Conservation (phyloP, 2,113 vertebrate genomes). For the Chloropsis cyanopogon region DNA sequence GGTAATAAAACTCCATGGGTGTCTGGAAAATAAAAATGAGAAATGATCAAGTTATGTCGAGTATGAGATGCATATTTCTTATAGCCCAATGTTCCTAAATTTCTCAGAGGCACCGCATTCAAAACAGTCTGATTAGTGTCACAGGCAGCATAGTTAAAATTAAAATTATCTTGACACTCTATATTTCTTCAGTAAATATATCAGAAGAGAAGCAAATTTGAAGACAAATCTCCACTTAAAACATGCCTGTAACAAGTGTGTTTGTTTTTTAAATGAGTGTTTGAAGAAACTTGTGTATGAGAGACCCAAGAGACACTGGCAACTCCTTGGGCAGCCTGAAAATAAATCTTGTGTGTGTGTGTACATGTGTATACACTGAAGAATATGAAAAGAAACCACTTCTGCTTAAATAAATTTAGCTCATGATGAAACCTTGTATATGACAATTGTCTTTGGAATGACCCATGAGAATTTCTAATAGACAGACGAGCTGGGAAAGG, state of each 20-base stretch:
- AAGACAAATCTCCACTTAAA: background rate
- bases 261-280: background rate
- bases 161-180: background rate
- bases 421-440: background rate
- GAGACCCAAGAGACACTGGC: background rate
- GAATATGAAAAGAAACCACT: background rate
- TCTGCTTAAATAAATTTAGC: background rate
- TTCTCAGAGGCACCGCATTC: background rate
- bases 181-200: background rate
- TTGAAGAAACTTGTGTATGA: background rate
- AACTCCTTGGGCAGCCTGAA: background rate
- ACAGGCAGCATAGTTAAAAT: background rate
- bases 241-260: background rate
- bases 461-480: background rate
- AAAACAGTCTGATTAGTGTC: background rate
- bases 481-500: background rate
- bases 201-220: background rate
- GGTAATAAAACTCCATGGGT: conserved; percentile 93
- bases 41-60: background rate
- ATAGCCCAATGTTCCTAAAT: background rate
- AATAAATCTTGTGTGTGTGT: background rate
- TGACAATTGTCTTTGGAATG: background rate
- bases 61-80: background rate
- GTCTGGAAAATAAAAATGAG: conserved; percentile 71
- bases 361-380: background rate